These are phyloP conservation scores for Rhegmatorhina hoffmannsi DNA, from an alignment of 2,113 vertebrate species.

Conservation along the genomic window DNA sequence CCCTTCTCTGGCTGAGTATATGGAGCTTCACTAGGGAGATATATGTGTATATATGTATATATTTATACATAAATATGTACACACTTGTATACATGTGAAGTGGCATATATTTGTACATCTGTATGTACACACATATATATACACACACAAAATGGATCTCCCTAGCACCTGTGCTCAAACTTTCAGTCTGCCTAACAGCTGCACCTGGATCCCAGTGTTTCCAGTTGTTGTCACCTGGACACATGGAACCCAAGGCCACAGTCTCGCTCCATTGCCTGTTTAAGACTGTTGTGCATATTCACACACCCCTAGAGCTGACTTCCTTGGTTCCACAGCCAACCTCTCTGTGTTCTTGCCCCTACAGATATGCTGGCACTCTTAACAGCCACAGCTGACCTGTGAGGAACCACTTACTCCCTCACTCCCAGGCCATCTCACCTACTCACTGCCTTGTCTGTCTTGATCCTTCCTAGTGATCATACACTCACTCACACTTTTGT, in stretches of 20 bases:
- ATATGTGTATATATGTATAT: too few species aligned
- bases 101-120: neutral
- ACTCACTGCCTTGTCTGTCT: neutral
- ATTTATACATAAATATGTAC: too few species aligned
- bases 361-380: neutral
- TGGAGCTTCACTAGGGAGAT: neutral
- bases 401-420: neutral
- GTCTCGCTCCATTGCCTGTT: neutral
- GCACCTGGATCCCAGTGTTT: neutral
- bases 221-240: neutral
- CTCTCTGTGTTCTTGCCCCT: neutral
- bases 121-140: neutral
- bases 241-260: neutral
- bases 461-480: neutral
- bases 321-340: neutral
- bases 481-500: accelerated
- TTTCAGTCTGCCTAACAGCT: neutral
- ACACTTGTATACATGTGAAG: neutral
- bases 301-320: accelerated
- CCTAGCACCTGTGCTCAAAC: neutral
- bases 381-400: neutral
- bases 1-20: neutral
- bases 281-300: neutral
- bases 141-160: neutral
- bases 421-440: neutral